Percentiles rank a stretch among this genome's conserved stretches.
Evolutionary conservation across 2,113 vertebrate species (phyloP).

Genomic region (Melanerpes aurifrons): DNA sequence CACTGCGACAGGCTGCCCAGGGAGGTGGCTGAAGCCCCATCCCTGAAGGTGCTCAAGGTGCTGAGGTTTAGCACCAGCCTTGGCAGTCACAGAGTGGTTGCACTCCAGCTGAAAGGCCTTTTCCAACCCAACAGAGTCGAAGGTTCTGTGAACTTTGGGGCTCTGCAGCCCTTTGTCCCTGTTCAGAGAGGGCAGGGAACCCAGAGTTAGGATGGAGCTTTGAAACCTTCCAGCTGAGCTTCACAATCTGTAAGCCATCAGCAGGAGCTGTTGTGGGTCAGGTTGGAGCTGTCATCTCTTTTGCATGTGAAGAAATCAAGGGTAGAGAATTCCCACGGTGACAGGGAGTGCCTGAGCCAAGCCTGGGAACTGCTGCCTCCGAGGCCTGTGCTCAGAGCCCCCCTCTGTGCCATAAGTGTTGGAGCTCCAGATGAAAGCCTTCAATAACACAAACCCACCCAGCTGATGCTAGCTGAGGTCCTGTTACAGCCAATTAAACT

Average conservation of each 20-base stretch:
- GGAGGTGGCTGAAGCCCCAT: no score
- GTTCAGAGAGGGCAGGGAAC: not conserved
- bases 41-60: no score
- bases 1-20: no score
- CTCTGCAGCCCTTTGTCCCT: not conserved
- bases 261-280: not conserved
- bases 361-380: not conserved
- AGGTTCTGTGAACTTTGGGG: not conserved
- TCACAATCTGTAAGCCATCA: not conserved
- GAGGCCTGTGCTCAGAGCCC: not conserved
- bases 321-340: not conserved
- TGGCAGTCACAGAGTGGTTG: no score
- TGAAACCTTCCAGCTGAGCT: not conserved
- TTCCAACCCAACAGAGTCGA: no score
- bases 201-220: not conserved
- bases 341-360: not conserved
- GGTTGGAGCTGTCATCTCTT: not conserved
- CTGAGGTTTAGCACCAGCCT: no score
- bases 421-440: not conserved
- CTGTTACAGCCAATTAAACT: constrained; percentile 7
- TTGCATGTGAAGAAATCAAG: rapidly evolving
- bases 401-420: rapidly evolving
- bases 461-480: not conserved
- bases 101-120: no score
- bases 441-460: not conserved